phyloP scores from a whole-genome alignment of 2,797 vertebrate species.

The Limosa lapponica region DNA sequence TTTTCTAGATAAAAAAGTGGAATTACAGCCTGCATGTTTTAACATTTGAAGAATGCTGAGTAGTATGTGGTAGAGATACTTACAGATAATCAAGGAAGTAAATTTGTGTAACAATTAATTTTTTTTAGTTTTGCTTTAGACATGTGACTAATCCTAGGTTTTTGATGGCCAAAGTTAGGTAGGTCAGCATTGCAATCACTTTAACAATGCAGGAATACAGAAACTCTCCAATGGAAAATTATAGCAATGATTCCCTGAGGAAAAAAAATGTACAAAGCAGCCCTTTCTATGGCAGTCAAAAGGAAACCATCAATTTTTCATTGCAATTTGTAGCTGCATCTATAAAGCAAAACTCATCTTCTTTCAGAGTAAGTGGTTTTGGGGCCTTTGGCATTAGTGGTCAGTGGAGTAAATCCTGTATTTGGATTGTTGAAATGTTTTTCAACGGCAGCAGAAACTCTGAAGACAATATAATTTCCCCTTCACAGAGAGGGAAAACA shows the following conservation, averaged over 20 bases:
- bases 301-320: constrained; percentile 40
- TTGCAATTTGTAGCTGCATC: neutral
- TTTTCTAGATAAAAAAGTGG: neutral
- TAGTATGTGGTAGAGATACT: neutral
- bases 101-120: neutral
- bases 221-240: constrained; percentile 27
- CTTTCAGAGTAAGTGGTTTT: neutral
- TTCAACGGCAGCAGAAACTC: neutral
- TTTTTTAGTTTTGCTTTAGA: neutral
- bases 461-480: neutral
- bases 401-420: neutral
- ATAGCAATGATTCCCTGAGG: neutral
- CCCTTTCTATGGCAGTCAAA: constrained; percentile 10
- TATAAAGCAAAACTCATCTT: neutral
- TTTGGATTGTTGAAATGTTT: neutral
- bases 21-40: neutral
- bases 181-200: neutral
- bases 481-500: neutral
- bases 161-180: neutral
- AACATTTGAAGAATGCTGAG: neutral
- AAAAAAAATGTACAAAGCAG: constrained; percentile 22
- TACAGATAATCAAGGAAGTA: neutral
- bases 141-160: neutral
- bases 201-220: neutral
- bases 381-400: neutral